Conservation (phyloP, 1,140 invertebrate genomes). For the Tetranychus cinnabarinus region DNA sequence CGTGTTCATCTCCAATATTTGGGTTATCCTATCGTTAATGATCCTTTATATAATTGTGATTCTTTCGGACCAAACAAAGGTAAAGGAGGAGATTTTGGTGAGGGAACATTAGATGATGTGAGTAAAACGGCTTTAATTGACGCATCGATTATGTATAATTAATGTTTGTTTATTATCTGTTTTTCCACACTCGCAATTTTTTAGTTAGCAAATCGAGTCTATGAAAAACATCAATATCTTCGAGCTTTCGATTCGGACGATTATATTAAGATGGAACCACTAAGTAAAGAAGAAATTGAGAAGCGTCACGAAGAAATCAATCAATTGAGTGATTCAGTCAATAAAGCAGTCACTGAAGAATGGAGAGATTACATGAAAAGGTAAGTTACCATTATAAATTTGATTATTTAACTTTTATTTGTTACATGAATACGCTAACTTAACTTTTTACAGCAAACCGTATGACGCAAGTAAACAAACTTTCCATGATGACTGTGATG, state of each 20-base stretch:
- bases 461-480: conserved; percentile 43
- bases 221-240: conserved; percentile 36
- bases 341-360: not conserved
- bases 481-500: conserved; percentile 62
- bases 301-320: not conserved
- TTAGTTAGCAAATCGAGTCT: conserved; percentile 57
- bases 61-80: conserved; percentile 67
- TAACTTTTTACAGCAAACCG: not conserved
- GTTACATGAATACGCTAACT: not conserved
- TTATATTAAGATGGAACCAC: not conserved
- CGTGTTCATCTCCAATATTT: conserved; percentile 94
- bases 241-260: not conserved
- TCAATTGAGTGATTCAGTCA: not conserved
- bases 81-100: conserved; percentile 58
- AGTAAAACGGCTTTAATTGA: conserved; percentile 3
- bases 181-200: not conserved
- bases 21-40: conserved; percentile 88
- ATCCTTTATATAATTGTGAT: conserved; percentile 73
- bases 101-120: conserved; percentile 61
- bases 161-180: not conserved
- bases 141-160: conserved; percentile 65
- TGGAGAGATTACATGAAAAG: conserved; percentile 1
- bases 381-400: not conserved
- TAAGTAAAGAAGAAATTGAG: not conserved
- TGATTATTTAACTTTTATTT: not conserved